phyloP scores from a whole-genome alignment of 2,797 vertebrate genomes.

The Falco biarmicus region DNA sequence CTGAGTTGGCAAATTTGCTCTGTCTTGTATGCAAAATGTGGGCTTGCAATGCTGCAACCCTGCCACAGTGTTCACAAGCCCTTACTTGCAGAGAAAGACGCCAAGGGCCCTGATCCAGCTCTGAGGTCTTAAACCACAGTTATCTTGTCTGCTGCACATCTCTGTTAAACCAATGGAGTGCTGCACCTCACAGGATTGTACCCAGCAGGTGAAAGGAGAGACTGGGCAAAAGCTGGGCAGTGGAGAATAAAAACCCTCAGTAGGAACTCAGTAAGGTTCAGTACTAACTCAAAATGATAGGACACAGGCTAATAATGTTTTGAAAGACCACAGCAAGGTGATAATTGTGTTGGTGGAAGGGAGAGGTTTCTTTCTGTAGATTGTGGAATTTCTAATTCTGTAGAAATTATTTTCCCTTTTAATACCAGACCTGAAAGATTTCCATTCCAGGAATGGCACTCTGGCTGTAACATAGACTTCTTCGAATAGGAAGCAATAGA shows the following conservation, averaged over 20 bases:
- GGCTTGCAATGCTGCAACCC: not conserved
- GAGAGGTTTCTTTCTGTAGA: not conserved
- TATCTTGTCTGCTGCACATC: not conserved
- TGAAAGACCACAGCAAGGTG: not conserved
- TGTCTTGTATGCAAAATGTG: not conserved
- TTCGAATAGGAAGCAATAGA: not conserved
- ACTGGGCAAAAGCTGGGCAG: not conserved
- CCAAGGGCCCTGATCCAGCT: not conserved
- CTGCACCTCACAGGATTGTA: not conserved
- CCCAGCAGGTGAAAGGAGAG: not conserved
- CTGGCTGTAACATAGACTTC: not conserved
- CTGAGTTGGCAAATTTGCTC: not conserved
- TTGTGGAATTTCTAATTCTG: not conserved
- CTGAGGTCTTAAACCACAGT: not conserved
- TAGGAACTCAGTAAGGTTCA: not conserved
- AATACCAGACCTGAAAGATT: not conserved
- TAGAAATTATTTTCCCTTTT: not conserved
- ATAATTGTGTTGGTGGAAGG: not conserved
- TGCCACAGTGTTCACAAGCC: not conserved
- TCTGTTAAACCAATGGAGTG: not conserved
- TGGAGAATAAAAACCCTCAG: not conserved
- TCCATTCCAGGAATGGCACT: not conserved
- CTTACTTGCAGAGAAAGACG: not conserved
- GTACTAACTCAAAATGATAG: not conserved
- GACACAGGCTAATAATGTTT: not conserved